Conservation (phyloP, 2,113 vertebrate genomes). For the Grammomys surdaster region DNA sequence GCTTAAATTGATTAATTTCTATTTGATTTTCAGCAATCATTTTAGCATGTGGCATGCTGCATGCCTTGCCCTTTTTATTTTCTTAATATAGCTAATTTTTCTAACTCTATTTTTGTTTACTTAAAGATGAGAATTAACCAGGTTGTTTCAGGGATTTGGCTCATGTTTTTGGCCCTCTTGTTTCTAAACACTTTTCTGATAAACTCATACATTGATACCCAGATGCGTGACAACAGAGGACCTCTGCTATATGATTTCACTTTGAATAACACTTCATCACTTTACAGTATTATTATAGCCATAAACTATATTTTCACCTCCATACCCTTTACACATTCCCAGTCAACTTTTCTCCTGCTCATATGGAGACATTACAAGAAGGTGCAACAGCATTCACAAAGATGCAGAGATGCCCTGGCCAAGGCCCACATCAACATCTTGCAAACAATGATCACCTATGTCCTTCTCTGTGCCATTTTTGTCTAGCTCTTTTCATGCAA, state of each 20-base stretch:
- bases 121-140: constrained; percentile 45
- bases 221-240: not conserved
- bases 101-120: constrained; percentile 38
- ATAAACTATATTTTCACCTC: not conserved
- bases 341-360: not conserved
- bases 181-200: not conserved
- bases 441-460: not conserved
- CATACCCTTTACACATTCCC: not conserved
- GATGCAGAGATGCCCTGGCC: not conserved
- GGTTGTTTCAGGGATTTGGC: not conserved
- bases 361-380: not conserved
- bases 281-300: not conserved
- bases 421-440: not conserved
- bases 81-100: constrained; percentile 56
- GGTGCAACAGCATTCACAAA: not conserved
- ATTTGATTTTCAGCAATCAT: not conserved
- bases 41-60: constrained; percentile 13
- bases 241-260: not conserved
- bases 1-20: not conserved
- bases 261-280: rapidly evolving
- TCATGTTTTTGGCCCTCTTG: not conserved
- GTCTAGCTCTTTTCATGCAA: not conserved
- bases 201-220: not conserved
- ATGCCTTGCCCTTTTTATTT: not conserved
- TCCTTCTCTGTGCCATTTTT: not conserved